phyloP scores from a whole-genome alignment of 1,140 invertebrate genomes.

The Drosophila yakuba region DNA sequence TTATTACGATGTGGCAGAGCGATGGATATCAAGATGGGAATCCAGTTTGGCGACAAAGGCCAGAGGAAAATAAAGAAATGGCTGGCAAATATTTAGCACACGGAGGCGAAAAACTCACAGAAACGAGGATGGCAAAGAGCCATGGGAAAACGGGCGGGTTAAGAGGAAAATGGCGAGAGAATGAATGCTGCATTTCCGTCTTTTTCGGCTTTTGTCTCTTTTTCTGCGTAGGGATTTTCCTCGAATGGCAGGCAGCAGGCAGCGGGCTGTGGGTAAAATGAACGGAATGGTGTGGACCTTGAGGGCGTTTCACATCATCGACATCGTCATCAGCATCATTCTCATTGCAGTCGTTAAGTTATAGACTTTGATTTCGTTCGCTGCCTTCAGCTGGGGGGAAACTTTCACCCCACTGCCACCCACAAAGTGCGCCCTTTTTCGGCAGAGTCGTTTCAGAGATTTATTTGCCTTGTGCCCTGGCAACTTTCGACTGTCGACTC shows the following conservation, averaged over 20 bases:
- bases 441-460: constrained; percentile 41
- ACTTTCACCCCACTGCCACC: constrained; percentile 6
- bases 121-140: not conserved
- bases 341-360: constrained; percentile 54
- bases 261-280: not conserved
- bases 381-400: constrained; percentile 36
- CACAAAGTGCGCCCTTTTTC: constrained; percentile 4
- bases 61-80: constrained; percentile 60
- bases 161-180: constrained; percentile 32
- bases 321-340: constrained; percentile 27
- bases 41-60: constrained; percentile 47
- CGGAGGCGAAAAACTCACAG: constrained; percentile 36
- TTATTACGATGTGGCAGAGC: constrained; percentile 57
- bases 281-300: constrained; percentile 10
- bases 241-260: not conserved
- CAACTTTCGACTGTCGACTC: constrained; percentile 15
- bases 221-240: constrained; percentile 36
- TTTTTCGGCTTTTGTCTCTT: constrained; percentile 58
- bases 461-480: constrained; percentile 55
- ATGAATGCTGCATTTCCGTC: constrained; percentile 73
- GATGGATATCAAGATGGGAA: constrained; percentile 41
- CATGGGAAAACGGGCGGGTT: not conserved
- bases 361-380: constrained; percentile 65
- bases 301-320: constrained; percentile 34
- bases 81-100: constrained; percentile 57